Evolutionary conservation across 2,113 vertebrate species (phyloP).

Genomic region (Nothocercus julius): DNA sequence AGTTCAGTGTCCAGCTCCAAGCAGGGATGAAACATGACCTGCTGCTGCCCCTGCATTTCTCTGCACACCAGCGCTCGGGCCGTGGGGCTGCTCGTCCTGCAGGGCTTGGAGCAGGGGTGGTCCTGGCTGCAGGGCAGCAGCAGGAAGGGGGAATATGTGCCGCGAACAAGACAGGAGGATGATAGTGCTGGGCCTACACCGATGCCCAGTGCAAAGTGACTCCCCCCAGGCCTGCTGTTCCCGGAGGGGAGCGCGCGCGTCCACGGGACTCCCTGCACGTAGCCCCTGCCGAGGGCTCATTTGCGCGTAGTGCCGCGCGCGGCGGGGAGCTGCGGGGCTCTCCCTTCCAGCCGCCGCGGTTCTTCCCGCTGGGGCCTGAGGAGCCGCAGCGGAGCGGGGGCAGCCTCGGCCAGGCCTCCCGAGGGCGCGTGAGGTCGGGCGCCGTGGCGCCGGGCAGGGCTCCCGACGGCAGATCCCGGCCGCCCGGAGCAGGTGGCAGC

Average conservation of each 20-base stretch:
- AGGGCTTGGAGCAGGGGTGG: accelerated
- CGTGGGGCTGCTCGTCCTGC: background rate
- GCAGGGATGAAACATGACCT: background rate
- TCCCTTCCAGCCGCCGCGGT: no score
- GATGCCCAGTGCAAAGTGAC: accelerated
- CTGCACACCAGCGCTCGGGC: accelerated
- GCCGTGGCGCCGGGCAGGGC: accelerated
- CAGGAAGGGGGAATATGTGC: accelerated
- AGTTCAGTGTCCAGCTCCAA: background rate
- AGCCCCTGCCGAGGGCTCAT: no score
- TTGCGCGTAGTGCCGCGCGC: no score
- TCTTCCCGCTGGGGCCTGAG: no score
- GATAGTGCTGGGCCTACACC: no score
- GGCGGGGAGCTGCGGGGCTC: no score
- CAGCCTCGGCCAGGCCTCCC: background rate
- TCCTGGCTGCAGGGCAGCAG: background rate
- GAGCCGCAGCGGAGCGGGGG: background rate
- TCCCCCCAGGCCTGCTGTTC: accelerated
- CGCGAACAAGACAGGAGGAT: no score
- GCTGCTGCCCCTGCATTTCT: background rate
- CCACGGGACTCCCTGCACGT: no score
- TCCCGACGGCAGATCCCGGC: background rate
- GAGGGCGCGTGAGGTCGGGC: background rate
- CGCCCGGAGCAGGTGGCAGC: no score
- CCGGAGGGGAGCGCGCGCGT: no score